Evolutionary conservation across 2,113 vertebrate genomes (phyloP).

Genomic region (Carettochelys insculpta): DNA sequence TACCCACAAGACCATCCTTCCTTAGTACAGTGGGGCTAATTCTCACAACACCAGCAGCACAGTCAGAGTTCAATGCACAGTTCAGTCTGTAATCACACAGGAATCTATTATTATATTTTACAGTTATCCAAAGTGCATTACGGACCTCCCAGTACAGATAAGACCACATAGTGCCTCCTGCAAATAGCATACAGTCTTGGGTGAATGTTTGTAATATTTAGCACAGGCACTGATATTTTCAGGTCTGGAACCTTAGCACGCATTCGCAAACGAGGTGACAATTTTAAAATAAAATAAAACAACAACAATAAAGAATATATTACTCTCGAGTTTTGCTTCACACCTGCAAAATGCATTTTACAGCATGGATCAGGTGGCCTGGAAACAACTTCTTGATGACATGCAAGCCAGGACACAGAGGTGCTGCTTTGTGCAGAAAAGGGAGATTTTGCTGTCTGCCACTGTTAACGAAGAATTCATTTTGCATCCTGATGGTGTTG

Average conservation of each 20-base stretch:
- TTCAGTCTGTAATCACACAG: neutral
- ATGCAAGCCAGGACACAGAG: neutral
- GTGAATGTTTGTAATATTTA: neutral
- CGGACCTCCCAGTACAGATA: neutral
- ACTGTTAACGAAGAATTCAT: neutral
- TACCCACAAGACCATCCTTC: neutral
- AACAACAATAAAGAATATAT: neutral
- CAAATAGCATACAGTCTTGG: neutral
- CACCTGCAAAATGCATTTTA: constrained; percentile 19
- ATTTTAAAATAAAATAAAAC: neutral
- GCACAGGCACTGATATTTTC: neutral
- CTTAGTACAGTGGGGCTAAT: neutral
- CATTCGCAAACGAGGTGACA: neutral
- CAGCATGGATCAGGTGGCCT: constrained; percentile 30
- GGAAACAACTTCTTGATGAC: neutral
- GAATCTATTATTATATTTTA: neutral
- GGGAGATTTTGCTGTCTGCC: neutral
- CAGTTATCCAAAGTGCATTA: neutral
- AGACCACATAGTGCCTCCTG: neutral
- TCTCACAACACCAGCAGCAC: neutral
- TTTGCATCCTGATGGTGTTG: neutral
- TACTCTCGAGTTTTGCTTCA: neutral
- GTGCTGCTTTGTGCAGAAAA: constrained; percentile 22
- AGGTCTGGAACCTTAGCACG: neutral
- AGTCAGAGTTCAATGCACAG: neutral